These are phyloP conservation scores for Trematomus loennbergii DNA, from an alignment of 2,113 vertebrate genomes.

Conservation along the genomic window DNA sequence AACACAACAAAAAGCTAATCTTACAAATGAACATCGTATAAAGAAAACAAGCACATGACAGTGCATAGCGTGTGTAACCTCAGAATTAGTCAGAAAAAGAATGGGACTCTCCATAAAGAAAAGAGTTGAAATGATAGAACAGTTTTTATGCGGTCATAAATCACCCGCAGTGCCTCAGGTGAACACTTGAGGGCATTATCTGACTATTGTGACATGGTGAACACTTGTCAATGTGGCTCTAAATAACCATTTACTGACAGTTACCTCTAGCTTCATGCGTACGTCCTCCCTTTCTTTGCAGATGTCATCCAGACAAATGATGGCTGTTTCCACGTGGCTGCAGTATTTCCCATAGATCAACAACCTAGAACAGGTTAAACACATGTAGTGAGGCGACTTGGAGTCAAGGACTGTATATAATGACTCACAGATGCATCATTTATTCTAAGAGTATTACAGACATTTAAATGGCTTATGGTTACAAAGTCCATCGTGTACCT, in stretches of 20 bases:
- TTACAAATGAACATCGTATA: no score
- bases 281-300: conserved; percentile 96
- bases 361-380: conserved; percentile 82
- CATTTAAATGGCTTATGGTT: neutral
- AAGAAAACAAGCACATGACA: neutral
- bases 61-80: neutral
- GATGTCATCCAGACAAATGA: conserved; percentile 91
- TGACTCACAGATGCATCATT: neutral
- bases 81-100: no score
- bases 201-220: conserved; percentile 6
- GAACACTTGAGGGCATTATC: conserved; percentile 70
- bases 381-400: neutral
- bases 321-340: conserved; percentile 94
- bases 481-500: conserved; percentile 82
- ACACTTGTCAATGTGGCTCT: neutral
- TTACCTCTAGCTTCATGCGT: conserved; percentile 94
- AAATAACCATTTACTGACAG: neutral
- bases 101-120: no score
- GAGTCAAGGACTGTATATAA: neutral
- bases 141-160: neutral
- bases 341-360: conserved; percentile 98
- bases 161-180: conserved; percentile 34
- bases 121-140: neutral
- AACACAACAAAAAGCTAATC: neutral
- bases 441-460: neutral